A percentile compares a stretch with the other conserved stretches of the same genome.
phyloP scores from a whole-genome alignment of 2,113 vertebrate genomes.

The Corydoras sp. region DNA sequence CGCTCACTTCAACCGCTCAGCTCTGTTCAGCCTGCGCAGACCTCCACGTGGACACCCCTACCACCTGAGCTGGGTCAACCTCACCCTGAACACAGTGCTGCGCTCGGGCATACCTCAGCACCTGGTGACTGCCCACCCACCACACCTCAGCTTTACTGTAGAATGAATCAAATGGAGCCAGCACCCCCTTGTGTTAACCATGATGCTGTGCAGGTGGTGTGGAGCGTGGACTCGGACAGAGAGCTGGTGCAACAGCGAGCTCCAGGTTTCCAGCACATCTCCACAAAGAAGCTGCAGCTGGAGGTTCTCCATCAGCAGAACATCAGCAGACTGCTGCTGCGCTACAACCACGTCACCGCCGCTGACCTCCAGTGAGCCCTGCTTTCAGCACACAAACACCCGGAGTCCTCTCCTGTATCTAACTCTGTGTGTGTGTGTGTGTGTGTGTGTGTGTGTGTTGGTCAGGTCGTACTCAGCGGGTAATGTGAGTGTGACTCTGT shows the following conservation, averaged over 20 bases:
- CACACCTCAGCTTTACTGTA: too few species aligned
- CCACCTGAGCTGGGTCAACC: constrained; percentile 76
- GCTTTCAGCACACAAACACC: background rate
- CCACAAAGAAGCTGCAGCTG: constrained; percentile 63
- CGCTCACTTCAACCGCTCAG: constrained; percentile 67
- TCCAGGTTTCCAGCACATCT: constrained; percentile 81
- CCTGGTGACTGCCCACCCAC: constrained; percentile 50
- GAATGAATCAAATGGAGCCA: too few species aligned
- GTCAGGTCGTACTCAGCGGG: constrained; percentile 67
- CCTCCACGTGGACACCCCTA: constrained; percentile 78
- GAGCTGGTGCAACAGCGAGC: constrained; percentile 69
- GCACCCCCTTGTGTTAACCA: too few species aligned
- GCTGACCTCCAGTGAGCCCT: too few species aligned
- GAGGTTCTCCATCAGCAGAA: constrained; percentile 62
- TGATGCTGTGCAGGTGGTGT: constrained; percentile 75
- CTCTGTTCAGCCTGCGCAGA: constrained; percentile 76
- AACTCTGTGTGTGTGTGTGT: background rate
- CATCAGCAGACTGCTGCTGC: constrained; percentile 76
- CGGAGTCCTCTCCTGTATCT: background rate
- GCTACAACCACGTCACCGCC: constrained; percentile 79
- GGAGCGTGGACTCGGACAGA: constrained; percentile 74
- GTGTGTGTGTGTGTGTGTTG: constrained; percentile 23
- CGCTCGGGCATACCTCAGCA: constrained; percentile 73
- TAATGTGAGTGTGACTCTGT: constrained; percentile 83
- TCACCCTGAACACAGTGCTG: constrained; percentile 78